Base-by-base conservation (phyloP, 2,888 invertebrate species). In the Chymomyza procnemis region DNA sequence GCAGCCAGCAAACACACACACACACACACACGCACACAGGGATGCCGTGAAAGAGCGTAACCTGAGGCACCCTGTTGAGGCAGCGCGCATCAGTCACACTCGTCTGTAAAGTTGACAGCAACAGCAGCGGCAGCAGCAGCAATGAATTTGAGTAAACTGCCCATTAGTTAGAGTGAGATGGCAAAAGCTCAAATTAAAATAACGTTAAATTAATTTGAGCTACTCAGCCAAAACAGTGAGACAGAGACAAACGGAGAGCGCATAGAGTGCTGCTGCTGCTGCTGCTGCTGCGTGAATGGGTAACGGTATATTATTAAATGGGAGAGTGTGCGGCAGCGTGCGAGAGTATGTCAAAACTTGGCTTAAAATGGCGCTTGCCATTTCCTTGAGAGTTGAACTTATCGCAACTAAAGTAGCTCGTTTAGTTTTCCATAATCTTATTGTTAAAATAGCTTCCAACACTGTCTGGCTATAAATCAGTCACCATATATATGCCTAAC, bases 131-230 rank as follows among this genome's bases (percentile, higher is more conserved):
- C 22, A 22, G 18, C 26, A 34, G 52, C 22, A 22, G 48, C 22
- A 16, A 41, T 19, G n/a, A 52, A 66, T 67, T 58, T 55, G 56
- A 55, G n/a, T 19, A 54, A 1, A 22, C 34, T 57, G 59, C 19
- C 47, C 52, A 55, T 69, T 66, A 60, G 75, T 66, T 64, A 61
- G 70, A 72, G 63, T 50, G 64, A 56, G 65, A 69, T 55, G 61
- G 62, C 64, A 58, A 57, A n/a, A 74, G 76, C 77, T 82, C 75
- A 77, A 87, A 82, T 82, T 82, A 75, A 87, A 82, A 85, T 82
- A 85, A 87, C 85, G 75, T 75, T 82, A 79, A 82, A 85, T 82
- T 79, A 85, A 87, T 82, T 77, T 77, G 87, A 82, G 85, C 64
- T 66, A 73, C 71, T 67, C 62, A 63, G 66, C n/a, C n/a, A 67